phyloP scores from a whole-genome alignment of 2,888 invertebrate genomes.

The Sphaeridia pumilis region DNA sequence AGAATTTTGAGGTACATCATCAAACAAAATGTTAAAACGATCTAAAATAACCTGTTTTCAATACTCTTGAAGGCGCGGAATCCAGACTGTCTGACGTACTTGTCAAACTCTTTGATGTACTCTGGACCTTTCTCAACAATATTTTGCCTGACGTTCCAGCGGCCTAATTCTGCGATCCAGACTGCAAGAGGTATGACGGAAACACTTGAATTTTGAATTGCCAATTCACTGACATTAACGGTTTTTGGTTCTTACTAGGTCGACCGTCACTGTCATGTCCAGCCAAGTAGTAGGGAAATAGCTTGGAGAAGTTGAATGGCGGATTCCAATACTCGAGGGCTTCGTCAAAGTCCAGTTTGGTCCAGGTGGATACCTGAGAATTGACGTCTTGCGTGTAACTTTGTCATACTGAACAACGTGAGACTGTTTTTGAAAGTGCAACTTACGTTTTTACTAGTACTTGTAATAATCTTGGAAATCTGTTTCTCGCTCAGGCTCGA shows the following conservation, averaged over 20 bases:
- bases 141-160: not conserved
- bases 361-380: not conserved
- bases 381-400: not conserved
- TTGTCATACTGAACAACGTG: too few species aligned
- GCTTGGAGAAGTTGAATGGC: not conserved
- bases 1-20: not conserved
- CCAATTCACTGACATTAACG: not conserved
- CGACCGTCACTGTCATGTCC: not conserved
- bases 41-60: not conserved
- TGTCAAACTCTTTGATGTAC: not conserved
- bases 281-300: not conserved
- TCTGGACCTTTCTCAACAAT: not conserved
- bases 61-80: not conserved
- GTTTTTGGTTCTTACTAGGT: not conserved
- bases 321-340: not conserved
- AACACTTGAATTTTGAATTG: not conserved
- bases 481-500: too few species aligned
- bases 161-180: not conserved
- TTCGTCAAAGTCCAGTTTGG: not conserved
- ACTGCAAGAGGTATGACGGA: not conserved
- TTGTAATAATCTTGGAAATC: too few species aligned
- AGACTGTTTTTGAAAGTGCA: too few species aligned
- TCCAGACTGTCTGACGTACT: not conserved
- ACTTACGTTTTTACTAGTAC: too few species aligned
- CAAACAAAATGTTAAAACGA: not conserved